Percentiles rank a stretch among this genome's conserved stretches.
Evolutionary conservation across 2,113 vertebrate species (phyloP).

Genomic region (Microcebus lehilahytsara): DNA sequence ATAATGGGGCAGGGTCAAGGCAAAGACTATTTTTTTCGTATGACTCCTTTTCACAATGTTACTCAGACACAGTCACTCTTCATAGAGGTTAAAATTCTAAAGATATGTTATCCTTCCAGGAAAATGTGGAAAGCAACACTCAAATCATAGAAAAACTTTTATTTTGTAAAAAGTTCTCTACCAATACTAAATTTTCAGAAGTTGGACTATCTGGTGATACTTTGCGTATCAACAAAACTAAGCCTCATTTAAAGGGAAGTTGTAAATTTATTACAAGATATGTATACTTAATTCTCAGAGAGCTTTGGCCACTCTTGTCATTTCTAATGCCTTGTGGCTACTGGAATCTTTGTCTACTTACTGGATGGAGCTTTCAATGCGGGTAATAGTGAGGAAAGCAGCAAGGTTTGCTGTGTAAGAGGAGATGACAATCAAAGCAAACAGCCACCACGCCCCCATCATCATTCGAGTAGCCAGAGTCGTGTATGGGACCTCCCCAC

Average conservation of each 20-base stretch:
- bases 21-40: neutral
- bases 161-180: neutral
- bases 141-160: neutral
- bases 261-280: neutral
- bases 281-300: neutral
- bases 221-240: neutral
- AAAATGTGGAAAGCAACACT: neutral
- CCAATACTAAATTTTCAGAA: neutral
- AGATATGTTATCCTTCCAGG: neutral
- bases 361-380: constrained; percentile 99
- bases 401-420: constrained; percentile 99
- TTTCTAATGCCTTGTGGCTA: neutral
- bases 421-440: constrained; percentile 98
- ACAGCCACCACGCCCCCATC: constrained; percentile 99
- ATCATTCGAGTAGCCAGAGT: constrained; percentile 98
- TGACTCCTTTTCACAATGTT: neutral
- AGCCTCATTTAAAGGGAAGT: neutral
- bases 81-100: neutral
- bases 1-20: neutral
- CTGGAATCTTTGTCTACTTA: constrained; percentile 85
- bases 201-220: neutral
- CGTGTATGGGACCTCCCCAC: constrained; percentile 97
- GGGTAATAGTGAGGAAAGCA: constrained; percentile 97
- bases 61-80: neutral
- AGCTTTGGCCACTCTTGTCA: neutral